Evolutionary conservation across 2,113 vertebrate species (phyloP).

Genomic region (Bubo bubo): DNA sequence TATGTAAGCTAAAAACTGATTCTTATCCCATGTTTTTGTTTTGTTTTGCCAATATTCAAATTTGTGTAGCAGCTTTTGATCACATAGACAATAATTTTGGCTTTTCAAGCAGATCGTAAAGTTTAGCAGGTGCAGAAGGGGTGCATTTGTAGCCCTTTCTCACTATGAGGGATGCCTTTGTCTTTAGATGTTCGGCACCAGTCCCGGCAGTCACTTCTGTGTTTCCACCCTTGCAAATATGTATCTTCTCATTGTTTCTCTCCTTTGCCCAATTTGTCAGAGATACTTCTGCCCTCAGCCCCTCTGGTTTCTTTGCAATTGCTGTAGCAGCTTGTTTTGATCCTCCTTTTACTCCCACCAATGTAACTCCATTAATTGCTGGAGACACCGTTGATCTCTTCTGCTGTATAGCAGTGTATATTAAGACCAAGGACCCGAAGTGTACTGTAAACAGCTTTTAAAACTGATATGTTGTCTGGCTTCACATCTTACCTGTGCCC

Average conservation of each 20-base stretch:
- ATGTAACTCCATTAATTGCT: neutral
- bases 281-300: neutral
- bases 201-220: neutral
- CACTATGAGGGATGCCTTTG: neutral
- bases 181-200: neutral
- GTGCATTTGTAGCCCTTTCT: neutral
- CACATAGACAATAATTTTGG: neutral
- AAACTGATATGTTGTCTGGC: neutral
- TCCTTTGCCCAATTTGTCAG: neutral
- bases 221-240: neutral
- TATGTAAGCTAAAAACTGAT: neutral
- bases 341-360: neutral
- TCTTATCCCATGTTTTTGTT: neutral
- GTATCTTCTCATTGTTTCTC: neutral
- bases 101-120: neutral
- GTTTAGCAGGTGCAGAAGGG: neutral
- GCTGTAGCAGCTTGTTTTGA: neutral
- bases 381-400: neutral
- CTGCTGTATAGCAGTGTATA: neutral
- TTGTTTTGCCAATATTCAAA: neutral
- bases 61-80: neutral
- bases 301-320: neutral
- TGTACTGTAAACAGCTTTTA: neutral
- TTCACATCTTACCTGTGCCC: neutral
- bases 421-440: neutral